Base-by-base conservation (phyloP, 92 coral and sea anemone species). In the Siderastrea radians region DNA sequence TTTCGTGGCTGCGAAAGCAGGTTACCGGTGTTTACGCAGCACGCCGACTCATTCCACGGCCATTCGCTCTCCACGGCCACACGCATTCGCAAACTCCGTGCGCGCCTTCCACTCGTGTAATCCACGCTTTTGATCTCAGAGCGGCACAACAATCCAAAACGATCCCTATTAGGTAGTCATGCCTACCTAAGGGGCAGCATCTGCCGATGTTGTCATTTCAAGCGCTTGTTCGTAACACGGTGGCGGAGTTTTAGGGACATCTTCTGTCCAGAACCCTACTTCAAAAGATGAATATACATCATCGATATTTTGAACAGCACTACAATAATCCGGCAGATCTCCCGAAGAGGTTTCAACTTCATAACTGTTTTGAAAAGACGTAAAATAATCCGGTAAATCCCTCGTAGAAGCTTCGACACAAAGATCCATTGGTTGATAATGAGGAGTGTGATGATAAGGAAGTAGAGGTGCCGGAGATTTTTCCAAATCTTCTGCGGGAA, bases 221-320 rank as follows among this genome's bases (percentile, higher is more conserved):
- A 94, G 74, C 49, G 97, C 97, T 83, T 90, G 86, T 65, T 79
- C 90, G 67, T 92, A 94, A 54, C 92, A 83, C 1, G 98, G 98
- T 49, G 98, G 98, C 7, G 94, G 95, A 0, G 89, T 78, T 70
- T 13, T 16, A 7, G 66, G 13, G 45, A 49, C 50, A 44, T 68
- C 45, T 70, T 80, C 52, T 60, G 75, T 55, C 63, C 74, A n/a
- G 49, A 19, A 26, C 15, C n/a, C 61, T 3, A 14, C 61, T 26
- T 26, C 38, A 26, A 26, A 26, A 26, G 38, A 26, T 26, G 38
- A 26, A 26, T 26, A 0, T 26, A 26, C 38, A 26, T 26, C 38
- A 52, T 77, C 50, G 5, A 26, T 8, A 58, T 16, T 46, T n/a
- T 50, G 16, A 16, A 67, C 62, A 58, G n/a, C 52, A 8, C 55